A percentile compares a stretch with the other conserved stretches of the same genome.
Evolutionary conservation across 2,797 vertebrate genomes (phyloP).

Genomic region (Anabacerthia variegaticeps): DNA sequence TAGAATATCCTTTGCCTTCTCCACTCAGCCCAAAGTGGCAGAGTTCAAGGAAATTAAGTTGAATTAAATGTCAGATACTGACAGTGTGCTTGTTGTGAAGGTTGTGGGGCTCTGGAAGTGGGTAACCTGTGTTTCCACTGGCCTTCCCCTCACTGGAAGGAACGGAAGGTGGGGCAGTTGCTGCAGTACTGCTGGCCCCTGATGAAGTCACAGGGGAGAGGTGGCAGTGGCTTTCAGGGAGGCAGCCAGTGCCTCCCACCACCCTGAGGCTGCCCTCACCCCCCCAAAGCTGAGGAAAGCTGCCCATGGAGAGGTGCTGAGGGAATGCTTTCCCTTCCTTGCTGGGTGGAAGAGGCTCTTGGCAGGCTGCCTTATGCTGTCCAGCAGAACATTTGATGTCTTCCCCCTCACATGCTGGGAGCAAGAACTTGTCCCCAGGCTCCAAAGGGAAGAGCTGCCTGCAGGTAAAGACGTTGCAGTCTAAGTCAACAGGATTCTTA

Average conservation of each 20-base stretch:
- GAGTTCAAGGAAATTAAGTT: background rate
- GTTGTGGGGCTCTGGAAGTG: background rate
- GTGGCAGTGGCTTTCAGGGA: background rate
- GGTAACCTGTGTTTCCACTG: background rate
- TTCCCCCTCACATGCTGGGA: accelerated
- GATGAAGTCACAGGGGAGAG: background rate
- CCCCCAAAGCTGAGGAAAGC: background rate
- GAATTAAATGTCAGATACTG: background rate
- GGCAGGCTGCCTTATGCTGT: background rate
- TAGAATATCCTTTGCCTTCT: background rate
- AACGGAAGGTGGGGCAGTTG: background rate
- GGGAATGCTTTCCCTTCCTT: background rate
- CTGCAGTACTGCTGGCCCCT: background rate
- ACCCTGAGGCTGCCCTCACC: background rate
- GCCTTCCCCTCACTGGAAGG: background rate
- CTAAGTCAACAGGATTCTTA: background rate
- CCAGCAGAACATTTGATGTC: background rate
- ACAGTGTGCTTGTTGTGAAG: background rate
- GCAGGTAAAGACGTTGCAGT: background rate
- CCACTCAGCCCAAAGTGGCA: background rate
- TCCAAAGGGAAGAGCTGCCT: background rate
- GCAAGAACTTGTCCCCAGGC: background rate
- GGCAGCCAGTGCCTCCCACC: background rate
- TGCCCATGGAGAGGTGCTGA: background rate
- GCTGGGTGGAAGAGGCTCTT: background rate